Base-by-base conservation (phyloP, 2,797 vertebrate genomes). In the Synanceia verrucosa region DNA sequence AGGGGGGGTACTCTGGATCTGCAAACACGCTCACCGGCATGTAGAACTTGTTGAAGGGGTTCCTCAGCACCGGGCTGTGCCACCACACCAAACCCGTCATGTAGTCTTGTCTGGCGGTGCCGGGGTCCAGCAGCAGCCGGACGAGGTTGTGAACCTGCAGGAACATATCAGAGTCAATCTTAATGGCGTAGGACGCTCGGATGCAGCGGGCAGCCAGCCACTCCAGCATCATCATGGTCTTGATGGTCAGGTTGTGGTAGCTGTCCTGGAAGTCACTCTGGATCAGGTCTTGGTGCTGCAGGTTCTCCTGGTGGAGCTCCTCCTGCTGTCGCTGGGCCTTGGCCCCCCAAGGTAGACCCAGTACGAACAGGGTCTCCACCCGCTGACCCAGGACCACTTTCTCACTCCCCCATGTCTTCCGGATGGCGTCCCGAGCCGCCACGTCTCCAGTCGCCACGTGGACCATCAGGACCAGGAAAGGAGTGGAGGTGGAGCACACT, bases 61-160 rank as follows among this genome's bases (percentile, higher is more conserved):
- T 94, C 84, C 96, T 95, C 48, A 95, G 85, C 23, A 96, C 96
- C 5, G 94, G 95, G 60, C 95, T 96, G 8, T 96, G 95, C 83
- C 96, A 96, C 90, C 95, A 94, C 93, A 97, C 96, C 88, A 96
- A 81, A 73, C 96, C 96, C 8, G 95, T 95, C 48, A 96, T 95
- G 76, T 95, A 97, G 85, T 95, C 94, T 56, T 83, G 89, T 79
- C 91, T 92, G 0, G 94, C 90, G 0, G 72, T 85, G 10, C n/a
- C 19, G 1, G 70, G 44, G 11, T 73, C 55, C 33, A 83, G 4
- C 28, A 92, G 24, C 62, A 90, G 70, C 29, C 63, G 70, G 0
- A 90, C 67, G 59, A 88, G 21, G 39, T 90, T 92, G 0, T 0
- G 33, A 6, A 88, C 59, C 3, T 86, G 65, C 19, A 90, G 74